These are phyloP conservation scores for Himalopsyche kuldschensis DNA, from an alignment of 2,888 invertebrate species.

Conservation along the genomic window DNA sequence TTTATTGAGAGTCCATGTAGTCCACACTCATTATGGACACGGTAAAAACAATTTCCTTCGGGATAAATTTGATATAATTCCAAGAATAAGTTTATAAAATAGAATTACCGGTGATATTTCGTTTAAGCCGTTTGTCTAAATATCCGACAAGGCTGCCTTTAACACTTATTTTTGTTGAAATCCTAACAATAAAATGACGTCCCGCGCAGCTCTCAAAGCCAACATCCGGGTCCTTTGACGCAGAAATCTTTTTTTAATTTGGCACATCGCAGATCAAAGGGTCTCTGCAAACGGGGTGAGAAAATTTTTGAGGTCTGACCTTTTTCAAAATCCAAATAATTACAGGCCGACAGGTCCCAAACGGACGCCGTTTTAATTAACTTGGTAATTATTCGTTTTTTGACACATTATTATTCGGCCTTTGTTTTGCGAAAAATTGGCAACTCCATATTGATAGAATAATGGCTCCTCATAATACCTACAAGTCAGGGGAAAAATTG, in stretches of 20 bases:
- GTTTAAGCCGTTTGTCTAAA: no score
- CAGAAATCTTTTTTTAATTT: background rate
- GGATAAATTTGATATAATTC: no score
- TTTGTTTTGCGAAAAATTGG: background rate
- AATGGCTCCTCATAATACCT: background rate
- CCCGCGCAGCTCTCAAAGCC: background rate
- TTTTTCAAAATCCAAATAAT: background rate
- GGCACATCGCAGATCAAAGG: background rate
- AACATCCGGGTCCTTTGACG: background rate
- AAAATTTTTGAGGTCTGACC: background rate
- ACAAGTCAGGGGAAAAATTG: background rate
- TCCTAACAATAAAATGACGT: background rate
- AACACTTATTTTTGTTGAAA: background rate
- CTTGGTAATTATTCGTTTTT: background rate
- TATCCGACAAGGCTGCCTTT: background rate
- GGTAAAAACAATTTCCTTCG: no score
- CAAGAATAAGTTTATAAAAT: no score
- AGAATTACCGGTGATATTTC: no score
- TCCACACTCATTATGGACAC: no score
- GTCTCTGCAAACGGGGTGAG: background rate
- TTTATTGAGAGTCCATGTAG: no score
- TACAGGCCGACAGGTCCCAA: background rate
- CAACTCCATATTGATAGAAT: background rate
- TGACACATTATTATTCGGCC: background rate
- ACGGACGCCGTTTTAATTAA: background rate